These are phyloP conservation scores for Drosophila athabasca DNA, from an alignment of 1,140 invertebrate species.

Conservation along the genomic window DNA sequence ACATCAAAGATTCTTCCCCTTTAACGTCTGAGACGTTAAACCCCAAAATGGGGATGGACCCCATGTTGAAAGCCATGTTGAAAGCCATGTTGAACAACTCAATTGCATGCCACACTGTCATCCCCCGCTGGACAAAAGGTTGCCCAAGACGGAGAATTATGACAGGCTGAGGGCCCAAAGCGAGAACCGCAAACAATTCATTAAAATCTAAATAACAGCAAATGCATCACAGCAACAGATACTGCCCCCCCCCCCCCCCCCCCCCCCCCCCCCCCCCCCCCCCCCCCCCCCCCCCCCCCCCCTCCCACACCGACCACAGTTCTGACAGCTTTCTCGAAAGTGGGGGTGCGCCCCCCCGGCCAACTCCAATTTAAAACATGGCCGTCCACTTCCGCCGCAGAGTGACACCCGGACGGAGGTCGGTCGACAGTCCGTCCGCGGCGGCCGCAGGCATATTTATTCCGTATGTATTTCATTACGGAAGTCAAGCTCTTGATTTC, in stretches of 20 bases:
- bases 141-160: slow-evolving; percentile 57
- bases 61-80: slow-evolving; percentile 71
- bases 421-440: slow-evolving; percentile 35
- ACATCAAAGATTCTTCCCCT: slow-evolving; percentile 33
- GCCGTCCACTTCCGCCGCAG: slow-evolving; percentile 77
- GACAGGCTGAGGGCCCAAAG: slow-evolving; percentile 28
- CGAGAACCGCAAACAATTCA: slow-evolving; percentile 69
- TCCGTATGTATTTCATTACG: slow-evolving; percentile 76
- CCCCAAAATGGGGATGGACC: neutral
- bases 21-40: too few species aligned
- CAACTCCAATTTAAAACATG: slow-evolving; percentile 65
- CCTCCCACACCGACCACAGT: slow-evolving; percentile 9
- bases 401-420: slow-evolving; percentile 73
- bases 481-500: slow-evolving; percentile 64
- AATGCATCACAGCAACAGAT: slow-evolving; percentile 59
- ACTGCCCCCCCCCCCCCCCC: neutral
- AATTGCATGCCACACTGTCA: slow-evolving; percentile 64
- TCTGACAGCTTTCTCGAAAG: slow-evolving; percentile 58
- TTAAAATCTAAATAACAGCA: slow-evolving; percentile 69
- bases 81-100: slow-evolving; percentile 77
- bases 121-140: slow-evolving; percentile 41
- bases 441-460: slow-evolving; percentile 62
- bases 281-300: neutral
- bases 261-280: neutral
- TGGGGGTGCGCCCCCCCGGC: slow-evolving; percentile 22